These are phyloP conservation scores for Syngnathus typhle DNA, from an alignment of 2,113 vertebrate genomes.

Conservation along the genomic window DNA sequence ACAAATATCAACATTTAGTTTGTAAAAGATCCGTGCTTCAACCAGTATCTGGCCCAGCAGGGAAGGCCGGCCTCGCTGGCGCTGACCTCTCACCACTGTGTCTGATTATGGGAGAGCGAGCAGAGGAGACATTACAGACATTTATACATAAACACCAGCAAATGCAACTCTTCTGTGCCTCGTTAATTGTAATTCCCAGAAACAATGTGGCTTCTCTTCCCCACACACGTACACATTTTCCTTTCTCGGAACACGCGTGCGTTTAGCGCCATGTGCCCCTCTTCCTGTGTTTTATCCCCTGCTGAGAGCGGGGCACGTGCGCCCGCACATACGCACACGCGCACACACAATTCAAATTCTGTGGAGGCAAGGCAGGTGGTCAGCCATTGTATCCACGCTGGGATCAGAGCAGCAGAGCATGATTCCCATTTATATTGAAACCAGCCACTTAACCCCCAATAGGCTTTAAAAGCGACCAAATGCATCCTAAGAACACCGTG, in stretches of 20 bases:
- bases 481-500: slow-evolving; percentile 52
- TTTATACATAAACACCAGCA: not conserved
- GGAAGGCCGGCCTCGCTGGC: not conserved
- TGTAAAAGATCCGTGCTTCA: not conserved
- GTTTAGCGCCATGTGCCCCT: slow-evolving; percentile 47
- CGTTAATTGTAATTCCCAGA: slow-evolving; percentile 31
- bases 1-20: not conserved
- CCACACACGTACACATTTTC: slow-evolving; percentile 22
- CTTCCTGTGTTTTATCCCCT: slow-evolving; percentile 48
- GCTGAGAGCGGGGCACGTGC: slow-evolving; percentile 36
- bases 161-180: slow-evolving; percentile 2
- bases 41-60: not conserved
- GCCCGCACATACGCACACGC: slow-evolving; percentile 17
- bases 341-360: slow-evolving; percentile 29
- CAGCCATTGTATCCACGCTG: slow-evolving; percentile 58
- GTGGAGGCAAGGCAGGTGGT: slow-evolving; percentile 49
- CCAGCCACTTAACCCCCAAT: slow-evolving; percentile 30
- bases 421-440: slow-evolving; percentile 42
- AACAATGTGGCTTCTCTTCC: slow-evolving; percentile 17
- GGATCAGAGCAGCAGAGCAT: slow-evolving; percentile 51
- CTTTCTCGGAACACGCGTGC: slow-evolving; percentile 44
- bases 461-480: slow-evolving; percentile 43
- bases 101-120: not conserved
- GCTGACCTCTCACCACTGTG: not conserved
- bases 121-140: not conserved